Conservation (phyloP, 2,113 vertebrate species). For the Sander lucioperca region DNA sequence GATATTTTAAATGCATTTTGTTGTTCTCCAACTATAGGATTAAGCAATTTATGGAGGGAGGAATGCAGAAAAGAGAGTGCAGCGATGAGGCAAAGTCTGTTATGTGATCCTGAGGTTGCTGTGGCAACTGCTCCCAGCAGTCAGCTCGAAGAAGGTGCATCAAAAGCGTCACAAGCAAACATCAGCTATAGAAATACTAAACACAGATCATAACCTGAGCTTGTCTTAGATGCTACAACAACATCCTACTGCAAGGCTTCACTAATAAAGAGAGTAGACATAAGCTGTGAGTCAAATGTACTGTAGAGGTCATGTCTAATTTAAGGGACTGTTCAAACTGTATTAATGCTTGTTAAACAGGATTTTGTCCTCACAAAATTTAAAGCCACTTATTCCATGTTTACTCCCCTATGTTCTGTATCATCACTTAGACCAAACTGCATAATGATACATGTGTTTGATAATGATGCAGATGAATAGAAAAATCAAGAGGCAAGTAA, state of each 20-base stretch:
- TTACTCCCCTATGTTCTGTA: not conserved
- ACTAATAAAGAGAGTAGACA: not conserved
- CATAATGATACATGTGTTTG: not conserved
- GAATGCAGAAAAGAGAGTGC: constrained; percentile 36
- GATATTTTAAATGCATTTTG: not conserved
- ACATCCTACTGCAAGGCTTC: not conserved
- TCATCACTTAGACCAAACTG: not conserved
- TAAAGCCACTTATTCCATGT: constrained; percentile 8
- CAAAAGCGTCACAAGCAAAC: constrained; percentile 26
- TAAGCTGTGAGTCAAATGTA: not conserved
- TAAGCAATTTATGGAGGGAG: not conserved
- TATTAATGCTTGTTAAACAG: not conserved
- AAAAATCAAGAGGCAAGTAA: not conserved
- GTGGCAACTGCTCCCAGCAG: constrained; percentile 66
- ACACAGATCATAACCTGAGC: constrained; percentile 2
- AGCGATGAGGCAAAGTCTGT: constrained; percentile 57
- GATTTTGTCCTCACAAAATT: constrained; percentile 8
- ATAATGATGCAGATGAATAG: not conserved
- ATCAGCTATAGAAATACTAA: not conserved
- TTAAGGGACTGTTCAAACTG: not conserved
- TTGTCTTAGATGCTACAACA: not conserved
- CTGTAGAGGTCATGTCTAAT: not conserved
- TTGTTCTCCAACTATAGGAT: not conserved
- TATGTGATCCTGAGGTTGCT: constrained; percentile 73
- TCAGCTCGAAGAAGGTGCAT: constrained; percentile 45